Conservation (phyloP, 2,113 vertebrate species). For the Chrysochloris asiatica region DNA sequence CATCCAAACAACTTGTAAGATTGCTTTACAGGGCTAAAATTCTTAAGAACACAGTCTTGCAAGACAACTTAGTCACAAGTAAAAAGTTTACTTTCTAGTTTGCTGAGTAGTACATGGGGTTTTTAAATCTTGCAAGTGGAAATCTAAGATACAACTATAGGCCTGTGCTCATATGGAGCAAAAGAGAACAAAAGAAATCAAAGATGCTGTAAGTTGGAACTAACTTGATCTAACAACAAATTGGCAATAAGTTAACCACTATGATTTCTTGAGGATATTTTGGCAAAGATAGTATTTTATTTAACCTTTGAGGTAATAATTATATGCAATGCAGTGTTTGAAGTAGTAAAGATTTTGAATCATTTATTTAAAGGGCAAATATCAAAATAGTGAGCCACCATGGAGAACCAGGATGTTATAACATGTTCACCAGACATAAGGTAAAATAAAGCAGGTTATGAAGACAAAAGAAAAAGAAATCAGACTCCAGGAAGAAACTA, state of each 20-base stretch:
- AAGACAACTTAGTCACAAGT: background rate
- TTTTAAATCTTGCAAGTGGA: too few relatives aligned
- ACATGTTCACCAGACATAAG: background rate
- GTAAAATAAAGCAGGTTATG: slow-evolving; percentile 7
- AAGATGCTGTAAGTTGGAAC: too few relatives aligned
- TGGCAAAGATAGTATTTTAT: background rate
- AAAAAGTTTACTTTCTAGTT: too few relatives aligned
- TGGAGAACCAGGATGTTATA: background rate
- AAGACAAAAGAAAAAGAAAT: background rate
- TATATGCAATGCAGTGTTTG: background rate
- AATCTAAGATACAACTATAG: too few relatives aligned
- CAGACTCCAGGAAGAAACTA: background rate
- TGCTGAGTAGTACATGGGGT: too few relatives aligned
- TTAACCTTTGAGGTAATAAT: background rate
- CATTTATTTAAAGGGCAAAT: slow-evolving; percentile 32
- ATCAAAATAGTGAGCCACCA: background rate
- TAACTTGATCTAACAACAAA: too few relatives aligned
- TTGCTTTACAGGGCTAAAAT: background rate
- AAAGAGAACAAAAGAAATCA: too few relatives aligned
- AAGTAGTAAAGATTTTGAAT: background rate
- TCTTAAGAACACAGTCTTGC: background rate
- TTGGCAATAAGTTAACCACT: background rate
- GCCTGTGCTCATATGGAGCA: too few relatives aligned
- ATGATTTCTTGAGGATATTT: background rate
- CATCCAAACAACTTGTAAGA: background rate